Base-by-base conservation (phyloP, 1,140 invertebrate genomes). In the Saccostrea cuccullata region DNA sequence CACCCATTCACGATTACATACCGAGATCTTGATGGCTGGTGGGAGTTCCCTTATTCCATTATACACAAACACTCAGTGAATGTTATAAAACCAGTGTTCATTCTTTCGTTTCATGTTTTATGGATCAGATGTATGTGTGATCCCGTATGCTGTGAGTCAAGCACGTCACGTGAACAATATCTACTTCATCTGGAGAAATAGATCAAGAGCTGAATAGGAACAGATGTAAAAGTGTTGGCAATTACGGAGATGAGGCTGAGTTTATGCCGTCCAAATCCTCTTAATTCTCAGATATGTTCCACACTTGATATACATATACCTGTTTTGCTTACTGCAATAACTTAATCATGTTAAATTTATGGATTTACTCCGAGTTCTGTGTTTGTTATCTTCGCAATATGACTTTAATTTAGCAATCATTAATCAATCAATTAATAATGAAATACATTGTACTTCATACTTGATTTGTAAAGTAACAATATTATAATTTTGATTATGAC, bases 201-300 rank as follows among this genome's bases (percentile, higher is more conserved):
- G n/a, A 64, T 64, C 58, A 20, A 20, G 58, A 20, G n/a, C n/a
- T 64, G 47, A 64, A 20, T n/a, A 64, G 58, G n/a, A 64, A n/a
- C 58, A 64, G 58, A 64, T n/a, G 58, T 64, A 20, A 64, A 64
- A 64, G 58, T 64, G 58, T 64, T n/a, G 58, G 58, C 58, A 64
- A 20, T 64, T n/a, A 64, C 58, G 3, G 6, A n/a, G 47, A 47
- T 47, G 47, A 47, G 9, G 47, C 9, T 47, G 47, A 47, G 47
- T 9, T 47, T 47, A 8, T 47, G 47, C 47, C 47, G 47, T 47
- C 47, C 0, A 8, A 47, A 47, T 47, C 47, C 47, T 9, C 47
- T 47, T 47, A 2, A 8, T 47, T 47, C 47, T 8, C 5, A 47
- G 47, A 47, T 47, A 8, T 47, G 47, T 47, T 47, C 47, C 47